These are phyloP conservation scores for Petaurus breviceps DNA, from an alignment of 2,113 vertebrate genomes.

Conservation along the genomic window DNA sequence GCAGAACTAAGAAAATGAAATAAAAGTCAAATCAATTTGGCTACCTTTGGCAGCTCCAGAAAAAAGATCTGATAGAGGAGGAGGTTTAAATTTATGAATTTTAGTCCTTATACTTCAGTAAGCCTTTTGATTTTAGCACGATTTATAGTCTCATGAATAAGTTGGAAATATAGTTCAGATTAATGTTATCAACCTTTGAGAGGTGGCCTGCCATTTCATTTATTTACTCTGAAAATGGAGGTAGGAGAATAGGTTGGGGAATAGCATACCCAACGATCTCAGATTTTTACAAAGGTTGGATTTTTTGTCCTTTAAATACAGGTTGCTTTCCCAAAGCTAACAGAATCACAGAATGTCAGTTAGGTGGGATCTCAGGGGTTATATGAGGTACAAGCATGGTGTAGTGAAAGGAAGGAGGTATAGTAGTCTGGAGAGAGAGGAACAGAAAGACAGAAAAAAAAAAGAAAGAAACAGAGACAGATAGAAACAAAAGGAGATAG, in stretches of 20 bases:
- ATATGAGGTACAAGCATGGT: not conserved
- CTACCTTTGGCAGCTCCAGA: not conserved
- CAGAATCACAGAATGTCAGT: not conserved
- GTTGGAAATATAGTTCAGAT: not conserved
- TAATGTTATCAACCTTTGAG: not conserved
- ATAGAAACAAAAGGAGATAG: too few species aligned
- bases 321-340: not conserved
- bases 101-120: not conserved
- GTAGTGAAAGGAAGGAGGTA: not conserved
- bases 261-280: not conserved
- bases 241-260: not conserved
- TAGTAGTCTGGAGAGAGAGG: not conserved
- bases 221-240: not conserved
- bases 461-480: too few species aligned
- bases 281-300: conserved; percentile 15
- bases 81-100: not conserved
- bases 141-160: not conserved
- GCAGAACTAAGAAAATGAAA: not conserved
- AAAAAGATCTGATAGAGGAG: not conserved
- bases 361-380: not conserved
- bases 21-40: not conserved
- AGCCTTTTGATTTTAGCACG: conserved; percentile 4
- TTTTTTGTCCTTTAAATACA: not conserved
- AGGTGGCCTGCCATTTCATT: not conserved
- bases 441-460: not conserved